A percentile compares a stretch with the other conserved stretches of the same genome.
Evolutionary conservation across 2,797 vertebrate species (phyloP).

Genomic region (Morelia viridis): DNA sequence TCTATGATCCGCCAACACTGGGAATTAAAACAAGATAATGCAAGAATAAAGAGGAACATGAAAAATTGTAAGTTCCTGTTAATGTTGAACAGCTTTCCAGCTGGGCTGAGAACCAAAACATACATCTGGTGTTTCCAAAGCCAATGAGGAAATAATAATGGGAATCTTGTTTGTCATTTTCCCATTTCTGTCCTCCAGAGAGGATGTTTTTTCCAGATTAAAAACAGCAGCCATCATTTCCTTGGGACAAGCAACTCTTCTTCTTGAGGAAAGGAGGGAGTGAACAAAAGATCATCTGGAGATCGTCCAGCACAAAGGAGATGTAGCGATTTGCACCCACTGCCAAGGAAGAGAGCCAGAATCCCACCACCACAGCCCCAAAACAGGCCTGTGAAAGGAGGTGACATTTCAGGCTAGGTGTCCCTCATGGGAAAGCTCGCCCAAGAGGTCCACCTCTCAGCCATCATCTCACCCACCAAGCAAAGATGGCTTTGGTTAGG

Average conservation of each 20-base stretch:
- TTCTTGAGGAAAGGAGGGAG: constrained; percentile 2
- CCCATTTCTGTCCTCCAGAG: background rate
- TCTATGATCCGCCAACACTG: constrained; percentile 1
- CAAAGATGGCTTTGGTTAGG: background rate
- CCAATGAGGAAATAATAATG: constrained; percentile 52
- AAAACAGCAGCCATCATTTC: constrained; percentile 18
- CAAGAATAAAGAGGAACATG: constrained; percentile 47
- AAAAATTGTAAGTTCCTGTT: constrained; percentile 58
- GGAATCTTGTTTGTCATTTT: constrained; percentile 41
- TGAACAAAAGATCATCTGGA: background rate
- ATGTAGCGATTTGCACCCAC: background rate
- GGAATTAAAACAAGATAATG: constrained; percentile 53
- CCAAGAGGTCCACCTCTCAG: background rate
- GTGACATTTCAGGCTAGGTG: background rate
- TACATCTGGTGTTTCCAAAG: constrained; percentile 57
- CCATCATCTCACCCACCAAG: background rate
- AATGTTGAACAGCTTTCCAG: constrained; percentile 62
- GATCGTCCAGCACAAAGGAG: background rate
- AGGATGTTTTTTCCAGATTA: constrained; percentile 22
- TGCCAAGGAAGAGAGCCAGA: background rate
- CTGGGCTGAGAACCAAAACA: constrained; percentile 65
- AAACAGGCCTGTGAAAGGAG: background rate
- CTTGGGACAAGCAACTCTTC: constrained; percentile 22
- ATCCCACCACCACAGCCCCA: background rate
- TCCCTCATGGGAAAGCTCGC: background rate